Conservation (phyloP, 2,113 vertebrate species). For the Gyps fulvus region DNA sequence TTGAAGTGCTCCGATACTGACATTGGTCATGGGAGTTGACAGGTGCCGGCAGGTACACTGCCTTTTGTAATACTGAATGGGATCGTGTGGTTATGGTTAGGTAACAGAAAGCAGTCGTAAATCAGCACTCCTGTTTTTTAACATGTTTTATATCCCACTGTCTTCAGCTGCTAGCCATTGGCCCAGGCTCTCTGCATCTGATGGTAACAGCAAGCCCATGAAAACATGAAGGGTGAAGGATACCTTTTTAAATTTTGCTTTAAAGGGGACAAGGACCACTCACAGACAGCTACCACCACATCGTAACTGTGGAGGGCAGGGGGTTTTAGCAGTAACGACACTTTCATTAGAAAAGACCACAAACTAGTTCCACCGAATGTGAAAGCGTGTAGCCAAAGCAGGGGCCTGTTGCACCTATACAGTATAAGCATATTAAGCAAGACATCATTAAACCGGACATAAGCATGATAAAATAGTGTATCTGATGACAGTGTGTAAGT, state of each 20-base stretch:
- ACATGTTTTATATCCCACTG: neutral
- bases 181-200: neutral
- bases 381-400: neutral
- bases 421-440: neutral
- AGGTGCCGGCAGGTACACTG: neutral
- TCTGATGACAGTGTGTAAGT: neutral
- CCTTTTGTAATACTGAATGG: neutral
- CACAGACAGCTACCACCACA: neutral
- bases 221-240: neutral
- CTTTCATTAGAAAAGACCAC: neutral
- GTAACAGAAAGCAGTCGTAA: neutral
- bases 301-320: rapidly evolving
- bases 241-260: neutral
- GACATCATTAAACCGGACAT: neutral
- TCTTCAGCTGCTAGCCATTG: neutral
- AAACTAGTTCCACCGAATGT: neutral
- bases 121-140: neutral
- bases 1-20: neutral
- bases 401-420: neutral
- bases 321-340: neutral
- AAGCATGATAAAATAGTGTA: neutral
- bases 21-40: neutral
- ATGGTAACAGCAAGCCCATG: neutral
- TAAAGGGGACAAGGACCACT: neutral
- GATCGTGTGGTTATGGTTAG: neutral